These are phyloP conservation scores for Chloropsis hardwickii DNA, from an alignment of 2,113 vertebrate species.

Conservation along the genomic window DNA sequence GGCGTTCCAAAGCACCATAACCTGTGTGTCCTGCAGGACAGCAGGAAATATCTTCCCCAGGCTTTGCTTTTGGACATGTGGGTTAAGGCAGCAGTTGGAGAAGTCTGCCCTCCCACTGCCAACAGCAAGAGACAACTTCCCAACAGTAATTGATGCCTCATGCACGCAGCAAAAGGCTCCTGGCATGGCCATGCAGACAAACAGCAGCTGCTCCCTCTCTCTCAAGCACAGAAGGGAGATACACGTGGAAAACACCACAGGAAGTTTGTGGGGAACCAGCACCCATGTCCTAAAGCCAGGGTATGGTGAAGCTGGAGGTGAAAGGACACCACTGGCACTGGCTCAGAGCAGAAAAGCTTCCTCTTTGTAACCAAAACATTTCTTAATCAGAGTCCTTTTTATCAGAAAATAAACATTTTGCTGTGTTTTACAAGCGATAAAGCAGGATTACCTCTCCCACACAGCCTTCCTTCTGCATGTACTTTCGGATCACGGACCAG, in stretches of 20 bases:
- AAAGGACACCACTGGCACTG: neutral
- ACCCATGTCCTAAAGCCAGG: fast-evolving
- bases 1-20: neutral
- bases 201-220: neutral
- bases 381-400: neutral
- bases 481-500: conserved; percentile 89
- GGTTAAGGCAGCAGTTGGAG: neutral
- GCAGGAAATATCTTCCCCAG: neutral
- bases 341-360: neutral
- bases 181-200: neutral
- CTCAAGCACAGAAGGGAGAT: neutral
- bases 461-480: conserved; percentile 96
- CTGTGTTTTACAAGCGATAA: neutral
- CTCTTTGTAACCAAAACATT: neutral
- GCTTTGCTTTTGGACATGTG: neutral
- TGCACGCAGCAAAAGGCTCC: neutral
- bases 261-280: neutral
- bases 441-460: conserved; percentile 85
- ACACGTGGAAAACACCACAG: neutral
- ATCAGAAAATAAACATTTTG: neutral
- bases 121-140: neutral
- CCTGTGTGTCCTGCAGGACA: neutral
- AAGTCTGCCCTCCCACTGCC: neutral
- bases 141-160: neutral
- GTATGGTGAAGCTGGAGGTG: neutral